Conservation (phyloP, 2,113 vertebrate species). For the Brachypodius melanocephalos region DNA sequence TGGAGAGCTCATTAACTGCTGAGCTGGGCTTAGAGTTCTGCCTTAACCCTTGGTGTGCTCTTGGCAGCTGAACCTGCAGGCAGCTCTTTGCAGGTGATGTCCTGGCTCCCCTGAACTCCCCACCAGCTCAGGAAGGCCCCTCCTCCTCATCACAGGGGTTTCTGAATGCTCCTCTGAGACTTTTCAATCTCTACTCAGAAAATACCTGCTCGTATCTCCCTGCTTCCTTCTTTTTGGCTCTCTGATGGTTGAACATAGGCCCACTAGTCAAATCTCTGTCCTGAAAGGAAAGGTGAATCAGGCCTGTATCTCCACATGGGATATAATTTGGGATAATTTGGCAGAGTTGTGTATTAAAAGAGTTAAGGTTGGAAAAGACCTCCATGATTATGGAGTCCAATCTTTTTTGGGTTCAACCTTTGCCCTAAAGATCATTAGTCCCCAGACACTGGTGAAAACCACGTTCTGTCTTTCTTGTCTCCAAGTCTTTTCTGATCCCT, state of each 20-base stretch:
- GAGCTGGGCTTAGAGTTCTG: neutral
- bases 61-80: neutral
- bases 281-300: neutral
- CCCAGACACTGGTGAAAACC: neutral
- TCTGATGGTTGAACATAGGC: neutral
- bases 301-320: rapidly evolving
- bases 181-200: rapidly evolving
- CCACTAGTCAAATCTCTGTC: neutral
- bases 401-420: neutral
- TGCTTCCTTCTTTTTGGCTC: neutral
- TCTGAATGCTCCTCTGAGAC: neutral
- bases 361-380: neutral
- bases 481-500: neutral
- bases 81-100: neutral
- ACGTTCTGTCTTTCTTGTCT: rapidly evolving
- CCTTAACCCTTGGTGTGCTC: neutral
- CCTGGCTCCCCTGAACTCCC: neutral
- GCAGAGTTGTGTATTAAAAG: neutral
- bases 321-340: neutral
- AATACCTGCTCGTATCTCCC: neutral
- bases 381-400: neutral
- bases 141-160: neutral
- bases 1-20: constrained; percentile 40
- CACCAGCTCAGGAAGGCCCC: neutral
- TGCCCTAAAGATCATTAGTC: neutral